phyloP scores from a whole-genome alignment of 2,888 invertebrate species.

The Glyphotaelius pellucidus region DNA sequence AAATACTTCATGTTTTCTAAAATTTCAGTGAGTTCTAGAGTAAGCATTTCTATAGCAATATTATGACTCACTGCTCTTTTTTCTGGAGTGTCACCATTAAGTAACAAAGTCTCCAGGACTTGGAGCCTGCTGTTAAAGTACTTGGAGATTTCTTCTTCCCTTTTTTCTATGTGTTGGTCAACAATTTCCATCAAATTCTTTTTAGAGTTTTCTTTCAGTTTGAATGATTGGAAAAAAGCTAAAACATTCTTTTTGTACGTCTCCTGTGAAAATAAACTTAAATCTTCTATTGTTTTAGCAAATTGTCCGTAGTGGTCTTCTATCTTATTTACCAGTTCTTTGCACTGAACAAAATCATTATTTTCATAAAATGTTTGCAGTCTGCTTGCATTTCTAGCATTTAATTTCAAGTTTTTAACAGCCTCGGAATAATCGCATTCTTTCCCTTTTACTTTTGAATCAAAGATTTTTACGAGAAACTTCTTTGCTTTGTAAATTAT shows the following conservation, averaged over 20 bases:
- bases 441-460: not conserved
- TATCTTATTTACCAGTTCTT: not conserved
- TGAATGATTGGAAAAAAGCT: not conserved
- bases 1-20: not conserved
- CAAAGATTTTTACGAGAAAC: not conserved
- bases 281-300: not conserved
- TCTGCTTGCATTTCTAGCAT: not conserved
- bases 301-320: constrained; percentile 3
- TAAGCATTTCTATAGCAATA: constrained; percentile 4
- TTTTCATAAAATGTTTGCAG: not conserved
- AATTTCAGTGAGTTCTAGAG: constrained; percentile 1
- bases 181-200: constrained; percentile 1
- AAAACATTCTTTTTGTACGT: not conserved
- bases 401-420: not conserved
- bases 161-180: not conserved
- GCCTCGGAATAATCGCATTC: not conserved
- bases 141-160: not conserved
- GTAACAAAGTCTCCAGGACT: not conserved
- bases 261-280: constrained; percentile 17
- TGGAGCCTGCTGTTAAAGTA: not conserved
- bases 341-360: not conserved
- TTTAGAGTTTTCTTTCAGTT: not conserved
- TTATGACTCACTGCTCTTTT: not conserved
- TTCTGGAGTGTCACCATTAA: not conserved
- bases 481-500: not conserved